Conservation (phyloP, 2,797 vertebrate species). For the Sebastes vulpes region DNA sequence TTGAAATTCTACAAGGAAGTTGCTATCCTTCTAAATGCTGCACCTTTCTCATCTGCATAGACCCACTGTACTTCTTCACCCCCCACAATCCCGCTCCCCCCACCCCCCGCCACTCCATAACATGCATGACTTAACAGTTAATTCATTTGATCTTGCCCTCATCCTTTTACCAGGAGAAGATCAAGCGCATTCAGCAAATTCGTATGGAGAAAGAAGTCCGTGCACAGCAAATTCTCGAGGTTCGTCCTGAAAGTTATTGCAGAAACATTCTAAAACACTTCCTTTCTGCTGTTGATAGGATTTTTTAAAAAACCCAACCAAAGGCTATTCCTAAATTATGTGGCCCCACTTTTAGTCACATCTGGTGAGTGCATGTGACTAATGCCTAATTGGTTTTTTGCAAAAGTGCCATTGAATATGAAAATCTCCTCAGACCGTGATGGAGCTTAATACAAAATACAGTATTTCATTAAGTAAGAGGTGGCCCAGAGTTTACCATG, state of each 20-base stretch:
- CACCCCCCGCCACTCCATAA: conserved; percentile 36
- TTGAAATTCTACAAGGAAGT: conserved; percentile 43
- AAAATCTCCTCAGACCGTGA: conserved; percentile 69
- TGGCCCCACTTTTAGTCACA: conserved; percentile 65
- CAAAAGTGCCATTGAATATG: conserved; percentile 75
- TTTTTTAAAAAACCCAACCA: conserved; percentile 51
- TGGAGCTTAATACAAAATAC: conserved; percentile 70
- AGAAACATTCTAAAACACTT: conserved; percentile 75
- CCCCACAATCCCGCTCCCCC: not conserved
- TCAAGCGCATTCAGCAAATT: conserved; percentile 96
- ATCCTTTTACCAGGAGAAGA: conserved; percentile 92
- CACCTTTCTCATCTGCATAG: conserved; percentile 61
- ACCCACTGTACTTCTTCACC: conserved; percentile 38
- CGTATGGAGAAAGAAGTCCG: conserved; percentile 97
- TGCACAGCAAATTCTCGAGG: conserved; percentile 97
- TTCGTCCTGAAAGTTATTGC: conserved; percentile 82
- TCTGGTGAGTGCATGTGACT: conserved; percentile 65
- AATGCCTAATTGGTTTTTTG: conserved; percentile 76
- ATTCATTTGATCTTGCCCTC: conserved; percentile 80
- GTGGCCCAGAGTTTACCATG: conserved; percentile 63
- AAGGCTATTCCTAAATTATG: conserved; percentile 74
- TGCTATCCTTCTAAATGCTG: conserved; percentile 49
- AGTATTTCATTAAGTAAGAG: conserved; percentile 73
- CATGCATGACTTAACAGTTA: conserved; percentile 78
- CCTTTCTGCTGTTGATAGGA: conserved; percentile 72